phyloP scores from a whole-genome alignment of 2,113 vertebrate genomes.

The Indicator indicator region DNA sequence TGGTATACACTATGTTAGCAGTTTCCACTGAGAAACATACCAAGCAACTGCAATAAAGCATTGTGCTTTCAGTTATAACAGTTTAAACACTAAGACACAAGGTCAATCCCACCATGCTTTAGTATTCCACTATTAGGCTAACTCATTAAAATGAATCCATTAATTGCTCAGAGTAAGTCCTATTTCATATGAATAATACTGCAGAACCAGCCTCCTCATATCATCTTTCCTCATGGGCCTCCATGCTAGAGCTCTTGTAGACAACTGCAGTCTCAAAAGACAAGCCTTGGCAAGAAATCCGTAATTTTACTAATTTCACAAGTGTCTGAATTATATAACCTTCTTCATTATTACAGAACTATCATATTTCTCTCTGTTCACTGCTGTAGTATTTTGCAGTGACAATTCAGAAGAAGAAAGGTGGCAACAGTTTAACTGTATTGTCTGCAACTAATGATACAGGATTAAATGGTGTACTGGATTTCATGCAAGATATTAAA shows the following conservation, averaged over 20 bases:
- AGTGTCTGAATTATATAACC: background rate
- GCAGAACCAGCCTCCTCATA: slow-evolving; percentile 13
- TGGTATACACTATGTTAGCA: background rate
- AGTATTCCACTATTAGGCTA: background rate
- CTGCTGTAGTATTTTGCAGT: background rate
- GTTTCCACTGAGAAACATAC: background rate
- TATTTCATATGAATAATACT: background rate
- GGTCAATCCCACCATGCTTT: background rate
- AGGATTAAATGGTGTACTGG: background rate
- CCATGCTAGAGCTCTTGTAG: slow-evolving; percentile 19
- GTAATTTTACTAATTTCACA: slow-evolving; percentile 35
- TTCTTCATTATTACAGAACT: background rate
- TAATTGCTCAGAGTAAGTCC: background rate
- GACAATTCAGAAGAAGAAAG: background rate
- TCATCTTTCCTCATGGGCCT: background rate
- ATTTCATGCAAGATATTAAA: background rate
- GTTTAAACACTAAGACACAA: background rate
- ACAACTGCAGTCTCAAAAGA: slow-evolving; percentile 39
- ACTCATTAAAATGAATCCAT: slow-evolving; percentile 5
- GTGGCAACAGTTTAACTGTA: background rate
- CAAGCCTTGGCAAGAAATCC: slow-evolving; percentile 41
- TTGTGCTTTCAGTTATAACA: background rate
- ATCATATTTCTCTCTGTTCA: background rate
- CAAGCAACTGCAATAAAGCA: background rate
- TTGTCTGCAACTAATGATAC: background rate